These are phyloP conservation scores for Rostratula benghalensis DNA, from an alignment of 2,113 vertebrate species.

Conservation along the genomic window DNA sequence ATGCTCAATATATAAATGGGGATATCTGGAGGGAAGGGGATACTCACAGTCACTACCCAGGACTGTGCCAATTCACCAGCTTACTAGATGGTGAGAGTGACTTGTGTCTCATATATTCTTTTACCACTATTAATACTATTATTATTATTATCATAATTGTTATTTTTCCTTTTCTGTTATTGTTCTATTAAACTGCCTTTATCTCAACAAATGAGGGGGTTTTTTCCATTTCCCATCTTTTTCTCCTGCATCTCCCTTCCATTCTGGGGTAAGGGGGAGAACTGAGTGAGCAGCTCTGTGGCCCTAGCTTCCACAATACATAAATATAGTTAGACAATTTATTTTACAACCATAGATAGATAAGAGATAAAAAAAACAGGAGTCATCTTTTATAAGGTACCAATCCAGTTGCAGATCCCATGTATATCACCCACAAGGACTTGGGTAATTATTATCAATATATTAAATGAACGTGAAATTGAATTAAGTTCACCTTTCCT, in stretches of 20 bases:
- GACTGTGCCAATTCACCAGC: neutral
- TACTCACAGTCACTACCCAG: neutral
- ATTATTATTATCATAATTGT: neutral
- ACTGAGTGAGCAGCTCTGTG: neutral
- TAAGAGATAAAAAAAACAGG: constrained; percentile 57
- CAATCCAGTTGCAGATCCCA: constrained; percentile 53
- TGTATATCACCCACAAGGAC: neutral
- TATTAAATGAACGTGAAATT: constrained; percentile 41
- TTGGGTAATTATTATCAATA: constrained; percentile 28
- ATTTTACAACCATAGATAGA: constrained; percentile 36
- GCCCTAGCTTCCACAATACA: neutral
- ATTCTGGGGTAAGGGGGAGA: neutral
- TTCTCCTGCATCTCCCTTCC: neutral
- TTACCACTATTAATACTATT: neutral
- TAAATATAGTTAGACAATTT: constrained; percentile 38
- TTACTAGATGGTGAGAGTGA: neutral
- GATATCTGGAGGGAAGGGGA: neutral
- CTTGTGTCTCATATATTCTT: neutral
- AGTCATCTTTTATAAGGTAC: constrained; percentile 54
- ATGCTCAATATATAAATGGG: neutral
- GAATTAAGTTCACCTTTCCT: constrained; percentile 54
- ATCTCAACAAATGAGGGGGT: neutral
- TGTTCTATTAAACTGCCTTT: neutral
- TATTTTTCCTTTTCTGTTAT: neutral
- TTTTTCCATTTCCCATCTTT: neutral